Conservation (phyloP, 2,888 invertebrate genomes). For the Unio delphinus region DNA sequence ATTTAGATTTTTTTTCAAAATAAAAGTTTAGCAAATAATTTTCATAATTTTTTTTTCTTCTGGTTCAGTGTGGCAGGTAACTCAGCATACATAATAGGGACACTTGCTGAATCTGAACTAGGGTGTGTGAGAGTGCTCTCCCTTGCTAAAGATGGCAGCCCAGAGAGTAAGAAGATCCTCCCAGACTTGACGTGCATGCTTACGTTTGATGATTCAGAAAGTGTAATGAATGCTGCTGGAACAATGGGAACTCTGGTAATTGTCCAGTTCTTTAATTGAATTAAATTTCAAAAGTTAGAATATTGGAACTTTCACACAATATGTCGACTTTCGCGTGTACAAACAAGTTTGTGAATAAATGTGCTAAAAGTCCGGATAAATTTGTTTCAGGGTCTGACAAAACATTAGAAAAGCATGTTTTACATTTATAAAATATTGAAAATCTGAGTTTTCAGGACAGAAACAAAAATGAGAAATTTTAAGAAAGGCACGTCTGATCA, state of each 20-base stretch:
- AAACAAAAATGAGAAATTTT: too few relatives aligned
- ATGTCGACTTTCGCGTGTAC: too few relatives aligned
- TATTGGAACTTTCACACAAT: too few relatives aligned
- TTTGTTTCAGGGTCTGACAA: too few relatives aligned
- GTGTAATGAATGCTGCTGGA: constrained; percentile 72
- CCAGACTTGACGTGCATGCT: constrained; percentile 66
- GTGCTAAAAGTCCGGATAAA: too few relatives aligned
- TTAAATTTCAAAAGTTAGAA: too few relatives aligned
- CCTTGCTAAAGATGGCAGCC: constrained; percentile 50
- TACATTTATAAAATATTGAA: too few relatives aligned
- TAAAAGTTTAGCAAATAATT: neutral
- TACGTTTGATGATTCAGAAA: constrained; percentile 68
- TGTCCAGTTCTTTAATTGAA: neutral
- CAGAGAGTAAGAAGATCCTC: constrained; percentile 57
- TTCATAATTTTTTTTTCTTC: neutral
- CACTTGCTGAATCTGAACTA: constrained; percentile 69
- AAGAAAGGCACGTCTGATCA: too few relatives aligned
- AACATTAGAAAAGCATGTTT: too few relatives aligned
- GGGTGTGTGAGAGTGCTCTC: constrained; percentile 65
- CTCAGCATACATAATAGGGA: constrained; percentile 70
- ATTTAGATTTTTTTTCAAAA: neutral
- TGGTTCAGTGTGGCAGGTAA: constrained; percentile 68
- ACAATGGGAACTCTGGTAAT: constrained; percentile 70
- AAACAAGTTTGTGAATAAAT: too few relatives aligned
- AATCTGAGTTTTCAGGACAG: too few relatives aligned